phyloP scores from a whole-genome alignment of 2,888 invertebrate genomes.

The Chorisops tibialis region DNA sequence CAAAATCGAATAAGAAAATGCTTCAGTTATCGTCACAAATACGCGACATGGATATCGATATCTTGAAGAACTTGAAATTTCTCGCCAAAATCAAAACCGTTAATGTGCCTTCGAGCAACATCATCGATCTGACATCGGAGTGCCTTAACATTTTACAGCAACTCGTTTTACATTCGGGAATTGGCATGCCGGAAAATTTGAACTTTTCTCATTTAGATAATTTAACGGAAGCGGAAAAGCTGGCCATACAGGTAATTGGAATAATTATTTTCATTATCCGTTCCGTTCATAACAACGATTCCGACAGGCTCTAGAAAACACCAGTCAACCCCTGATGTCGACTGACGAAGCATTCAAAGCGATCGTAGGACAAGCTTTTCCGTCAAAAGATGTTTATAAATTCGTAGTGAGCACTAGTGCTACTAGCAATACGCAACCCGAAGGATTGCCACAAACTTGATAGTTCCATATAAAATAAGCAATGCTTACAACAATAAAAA shows the following conservation, averaged over 20 bases:
- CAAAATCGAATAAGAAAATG: slow-evolving; percentile 47
- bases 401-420: background rate
- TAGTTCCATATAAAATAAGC: too few species aligned
- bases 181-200: slow-evolving; percentile 49
- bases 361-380: slow-evolving; percentile 45
- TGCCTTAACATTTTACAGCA: slow-evolving; percentile 51
- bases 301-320: slow-evolving; percentile 44
- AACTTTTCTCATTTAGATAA: slow-evolving; percentile 44
- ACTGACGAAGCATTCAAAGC: slow-evolving; percentile 51
- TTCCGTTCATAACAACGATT: background rate
- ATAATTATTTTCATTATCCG: background rate
- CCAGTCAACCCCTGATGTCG: slow-evolving; percentile 48
- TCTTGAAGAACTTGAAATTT: slow-evolving; percentile 49
- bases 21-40: slow-evolving; percentile 48
- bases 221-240: slow-evolving; percentile 48
- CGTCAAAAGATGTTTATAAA: background rate
- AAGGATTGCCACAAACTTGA: too few species aligned
- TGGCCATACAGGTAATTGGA: slow-evolving; percentile 43
- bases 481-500: too few species aligned
- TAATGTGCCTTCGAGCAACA: slow-evolving; percentile 48
- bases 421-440: background rate
- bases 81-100: slow-evolving; percentile 47
- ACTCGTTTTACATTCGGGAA: slow-evolving; percentile 49
- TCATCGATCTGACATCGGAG: slow-evolving; percentile 48
- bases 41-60: slow-evolving; percentile 50